These are phyloP conservation scores for Jaculus jaculus DNA, from an alignment of 2,113 vertebrate genomes.

Conservation along the genomic window DNA sequence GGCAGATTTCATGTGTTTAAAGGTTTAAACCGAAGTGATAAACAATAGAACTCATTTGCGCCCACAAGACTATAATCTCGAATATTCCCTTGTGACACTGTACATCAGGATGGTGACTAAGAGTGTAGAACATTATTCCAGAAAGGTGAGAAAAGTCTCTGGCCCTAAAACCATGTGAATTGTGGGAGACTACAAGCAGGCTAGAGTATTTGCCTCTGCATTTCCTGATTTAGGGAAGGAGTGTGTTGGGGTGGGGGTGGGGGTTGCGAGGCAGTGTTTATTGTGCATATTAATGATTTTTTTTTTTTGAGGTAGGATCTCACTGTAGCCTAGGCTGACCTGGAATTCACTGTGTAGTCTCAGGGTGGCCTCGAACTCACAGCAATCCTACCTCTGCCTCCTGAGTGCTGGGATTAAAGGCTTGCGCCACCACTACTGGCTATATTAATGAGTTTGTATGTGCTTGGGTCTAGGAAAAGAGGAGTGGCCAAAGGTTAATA, in stretches of 20 bases:
- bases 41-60: neutral
- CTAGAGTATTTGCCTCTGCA: slow-evolving; percentile 26
- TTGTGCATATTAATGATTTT: neutral
- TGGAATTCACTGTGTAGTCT: too few relatives aligned
- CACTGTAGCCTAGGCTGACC: too few relatives aligned
- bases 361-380: too few relatives aligned
- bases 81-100: neutral
- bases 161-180: neutral
- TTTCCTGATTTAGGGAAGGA: slow-evolving; percentile 54
- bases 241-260: neutral
- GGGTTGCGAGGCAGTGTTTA: neutral
- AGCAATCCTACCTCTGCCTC: too few relatives aligned
- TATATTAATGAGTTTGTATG: neutral
- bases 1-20: neutral
- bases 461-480: neutral
- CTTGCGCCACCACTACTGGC: too few relatives aligned
- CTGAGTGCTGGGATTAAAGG: too few relatives aligned
- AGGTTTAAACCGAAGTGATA: neutral
- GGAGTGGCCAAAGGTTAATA: neutral
- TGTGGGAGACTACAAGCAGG: neutral
- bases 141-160: slow-evolving; percentile 22
- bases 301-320: too few relatives aligned
- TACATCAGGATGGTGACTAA: slow-evolving; percentile 1
- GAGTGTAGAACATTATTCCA: slow-evolving; percentile 1
- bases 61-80: neutral